Evolutionary conservation across 2,888 invertebrate species (phyloP), one percentile per base, ranked within the genome.

Genomic region (Drosophila antonietae): DNA sequence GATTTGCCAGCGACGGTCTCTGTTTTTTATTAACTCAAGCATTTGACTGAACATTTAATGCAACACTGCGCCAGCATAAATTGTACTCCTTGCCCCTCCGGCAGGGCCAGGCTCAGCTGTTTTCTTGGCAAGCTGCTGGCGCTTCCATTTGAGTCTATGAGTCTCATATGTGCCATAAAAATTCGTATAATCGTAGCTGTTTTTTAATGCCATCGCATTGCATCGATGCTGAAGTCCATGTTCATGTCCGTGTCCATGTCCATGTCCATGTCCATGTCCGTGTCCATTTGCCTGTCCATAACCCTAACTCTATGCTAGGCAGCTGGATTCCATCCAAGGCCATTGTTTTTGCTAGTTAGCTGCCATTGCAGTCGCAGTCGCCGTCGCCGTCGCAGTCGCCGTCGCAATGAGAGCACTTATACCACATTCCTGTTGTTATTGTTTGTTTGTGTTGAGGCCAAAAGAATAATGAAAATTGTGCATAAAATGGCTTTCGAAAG

Each of bases 91-190:
- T 3, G 14, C 14, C 18, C 14, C 33, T 1, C n/a, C 9, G 5
- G 10, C 14, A 7, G 10, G n/a, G 8, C 8, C 20, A 14, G 9
- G 23, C 35, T 0, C 41, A 41, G 44, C 44, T 18, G 15, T 49
- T 68, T 80, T 80, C 80, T 78, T 81, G 62, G 73, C 79, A 70
- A 63, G 68, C 68, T 69, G 49, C 68, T 31, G 47, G 28, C 23
- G 18, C 44, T 15, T 33, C 55, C 53, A 65, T 69, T 74, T 69
- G 20, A 20, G 73, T 81, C 83, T 89, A 88, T 82, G 88, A 82
- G 86, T 82, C 90, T 86, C 88, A 85, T 85, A 88, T 89, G 86
- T 85, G 80, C 76, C 78, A 89, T 86, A 89, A 88, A 85, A 89
- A 73, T 73, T 82, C 72, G 68, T 68, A 89, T 89, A 88, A 84